These are phyloP conservation scores for Dyspetes luteomarginatus DNA, from an alignment of 2,888 invertebrate genomes.

Conservation along the genomic window DNA sequence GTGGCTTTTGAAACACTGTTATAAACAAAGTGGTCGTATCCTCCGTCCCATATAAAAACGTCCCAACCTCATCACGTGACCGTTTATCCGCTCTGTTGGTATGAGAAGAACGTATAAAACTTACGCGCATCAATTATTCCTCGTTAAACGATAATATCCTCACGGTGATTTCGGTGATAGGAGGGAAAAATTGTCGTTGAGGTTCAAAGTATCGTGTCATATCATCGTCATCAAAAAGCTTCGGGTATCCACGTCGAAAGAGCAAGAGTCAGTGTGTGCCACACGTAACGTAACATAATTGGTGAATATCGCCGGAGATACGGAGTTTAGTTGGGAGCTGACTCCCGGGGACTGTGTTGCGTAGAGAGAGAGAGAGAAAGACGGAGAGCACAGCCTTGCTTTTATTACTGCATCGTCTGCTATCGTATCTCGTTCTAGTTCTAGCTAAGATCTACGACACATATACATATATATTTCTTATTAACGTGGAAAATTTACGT, in stretches of 20 bases:
- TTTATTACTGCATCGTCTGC: slow-evolving; percentile 23
- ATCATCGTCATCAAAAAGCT: slow-evolving; percentile 28
- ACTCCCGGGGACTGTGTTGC: slow-evolving; percentile 52
- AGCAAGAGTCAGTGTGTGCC: slow-evolving; percentile 2
- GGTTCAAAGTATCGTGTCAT: slow-evolving; percentile 67
- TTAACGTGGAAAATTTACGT: slow-evolving; percentile 1
- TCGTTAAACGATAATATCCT: slow-evolving; percentile 8
- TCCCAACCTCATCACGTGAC: background rate
- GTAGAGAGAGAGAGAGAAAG: slow-evolving; percentile 6
- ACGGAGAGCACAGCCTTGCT: background rate
- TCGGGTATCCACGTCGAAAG: background rate
- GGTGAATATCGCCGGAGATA: slow-evolving; percentile 54
- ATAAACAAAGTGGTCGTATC: background rate
- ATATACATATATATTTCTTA: background rate
- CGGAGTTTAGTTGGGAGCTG: slow-evolving; percentile 68
- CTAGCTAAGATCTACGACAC: background rate
- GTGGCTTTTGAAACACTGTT: background rate
- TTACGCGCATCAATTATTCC: background rate
- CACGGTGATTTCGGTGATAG: slow-evolving; percentile 54
- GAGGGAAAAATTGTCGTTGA: slow-evolving; percentile 16
- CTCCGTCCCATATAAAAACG: background rate
- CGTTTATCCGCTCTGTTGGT: background rate
- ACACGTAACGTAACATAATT: slow-evolving; percentile 45
- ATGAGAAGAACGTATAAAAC: background rate
- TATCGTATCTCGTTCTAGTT: background rate